Percentiles rank a stretch among this genome's conserved stretches.
Conservation (phyloP, 2,113 vertebrate species). For the Ceyx melanurus region DNA sequence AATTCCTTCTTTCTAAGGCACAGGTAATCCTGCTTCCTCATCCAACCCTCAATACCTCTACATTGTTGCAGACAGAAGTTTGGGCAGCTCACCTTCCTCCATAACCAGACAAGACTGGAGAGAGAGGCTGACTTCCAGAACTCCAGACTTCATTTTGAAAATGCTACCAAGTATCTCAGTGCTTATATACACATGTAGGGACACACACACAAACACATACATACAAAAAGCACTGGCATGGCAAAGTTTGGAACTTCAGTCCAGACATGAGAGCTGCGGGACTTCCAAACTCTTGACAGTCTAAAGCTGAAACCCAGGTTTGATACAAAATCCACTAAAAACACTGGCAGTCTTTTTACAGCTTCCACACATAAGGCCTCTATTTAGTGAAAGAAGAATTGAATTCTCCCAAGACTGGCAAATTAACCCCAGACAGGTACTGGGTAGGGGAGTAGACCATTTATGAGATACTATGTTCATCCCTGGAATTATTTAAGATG, state of each 20-base stretch:
- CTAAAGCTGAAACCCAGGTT: background rate
- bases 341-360: background rate
- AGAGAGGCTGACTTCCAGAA: background rate
- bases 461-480: background rate
- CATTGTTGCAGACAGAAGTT: background rate
- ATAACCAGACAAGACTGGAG: rapidly evolving
- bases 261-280: background rate
- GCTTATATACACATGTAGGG: rapidly evolving
- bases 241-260: background rate
- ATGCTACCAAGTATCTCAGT: background rate
- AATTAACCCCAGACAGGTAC: background rate
- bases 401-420: background rate
- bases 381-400: background rate
- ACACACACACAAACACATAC: too few relatives aligned
- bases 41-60: background rate
- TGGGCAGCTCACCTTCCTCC: background rate
- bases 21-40: background rate
- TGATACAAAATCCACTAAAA: background rate
- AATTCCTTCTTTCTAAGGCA: background rate
- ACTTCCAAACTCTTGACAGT: background rate
- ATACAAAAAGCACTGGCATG: background rate
- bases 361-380: background rate
- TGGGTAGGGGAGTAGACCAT: background rate
- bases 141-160: background rate
- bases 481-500: background rate